A percentile compares a stretch with the other conserved stretches of the same genome.
Conservation (phyloP, 2,888 invertebrate genomes). For the Brachylomia viminalis region DNA sequence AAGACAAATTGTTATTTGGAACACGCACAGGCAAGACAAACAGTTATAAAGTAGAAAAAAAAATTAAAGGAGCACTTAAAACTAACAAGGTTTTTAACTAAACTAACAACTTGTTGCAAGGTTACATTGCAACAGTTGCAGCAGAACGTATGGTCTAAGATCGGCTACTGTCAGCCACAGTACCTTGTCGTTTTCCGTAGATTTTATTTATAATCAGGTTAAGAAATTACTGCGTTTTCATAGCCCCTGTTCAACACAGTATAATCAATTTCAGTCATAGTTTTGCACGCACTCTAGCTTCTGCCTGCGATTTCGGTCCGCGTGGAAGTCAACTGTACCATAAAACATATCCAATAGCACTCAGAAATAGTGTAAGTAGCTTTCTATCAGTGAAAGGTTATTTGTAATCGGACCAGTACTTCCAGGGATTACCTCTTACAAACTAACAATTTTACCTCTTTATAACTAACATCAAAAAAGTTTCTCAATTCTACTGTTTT, state of each 20-base stretch:
- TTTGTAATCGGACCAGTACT: neutral
- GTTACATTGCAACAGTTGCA: neutral
- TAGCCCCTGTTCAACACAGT: neutral
- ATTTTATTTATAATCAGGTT: neutral
- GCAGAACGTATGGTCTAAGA: neutral
- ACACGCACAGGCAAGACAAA: too few species aligned
- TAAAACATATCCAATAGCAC: neutral
- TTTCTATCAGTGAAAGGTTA: neutral
- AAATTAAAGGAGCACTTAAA: too few species aligned
- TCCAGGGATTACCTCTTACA: neutral
- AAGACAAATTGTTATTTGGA: too few species aligned
- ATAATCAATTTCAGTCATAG: neutral
- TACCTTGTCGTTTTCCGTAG: neutral
- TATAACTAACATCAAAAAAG: too few species aligned
- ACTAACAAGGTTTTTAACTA: too few species aligned
- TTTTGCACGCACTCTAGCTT: neutral
- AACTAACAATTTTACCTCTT: neutral
- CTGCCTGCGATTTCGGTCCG: neutral
- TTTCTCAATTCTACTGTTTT: too few species aligned
- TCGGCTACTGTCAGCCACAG: neutral
- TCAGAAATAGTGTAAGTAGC: neutral
- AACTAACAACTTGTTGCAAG: neutral
- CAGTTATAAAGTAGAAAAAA: too few species aligned
- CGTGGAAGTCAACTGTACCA: neutral
- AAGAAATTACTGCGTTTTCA: neutral